These are phyloP conservation scores for Meleagris gallopavo DNA, from an alignment of 2,113 vertebrate species.

Conservation along the genomic window DNA sequence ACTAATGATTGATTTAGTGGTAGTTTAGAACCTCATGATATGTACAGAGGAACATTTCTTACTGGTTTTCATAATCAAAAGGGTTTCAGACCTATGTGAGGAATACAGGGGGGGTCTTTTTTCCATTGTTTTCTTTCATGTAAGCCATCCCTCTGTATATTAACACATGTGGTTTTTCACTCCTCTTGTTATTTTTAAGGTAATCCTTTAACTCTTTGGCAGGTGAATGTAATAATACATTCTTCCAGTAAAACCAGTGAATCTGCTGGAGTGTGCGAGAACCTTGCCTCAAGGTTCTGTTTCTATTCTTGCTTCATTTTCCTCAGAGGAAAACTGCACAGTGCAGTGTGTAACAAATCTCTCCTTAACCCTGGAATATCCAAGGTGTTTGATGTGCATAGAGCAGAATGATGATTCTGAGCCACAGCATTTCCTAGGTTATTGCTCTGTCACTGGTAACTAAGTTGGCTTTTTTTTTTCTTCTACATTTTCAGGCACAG, in stretches of 20 bases:
- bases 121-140: background rate
- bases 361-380: background rate
- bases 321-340: background rate
- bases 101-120: background rate
- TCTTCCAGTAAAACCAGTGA: background rate
- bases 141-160: background rate
- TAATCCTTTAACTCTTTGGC: background rate
- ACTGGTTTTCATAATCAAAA: background rate
- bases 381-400: background rate
- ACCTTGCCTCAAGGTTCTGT: conserved; percentile 4
- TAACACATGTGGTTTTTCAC: background rate
- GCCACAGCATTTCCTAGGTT: background rate
- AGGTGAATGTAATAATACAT: background rate
- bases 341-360: background rate
- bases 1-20: background rate
- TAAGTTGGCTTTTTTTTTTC: background rate
- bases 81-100: background rate
- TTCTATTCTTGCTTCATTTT: conserved; percentile 52
- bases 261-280: background rate
- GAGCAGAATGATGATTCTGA: background rate
- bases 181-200: background rate
- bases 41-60: background rate
- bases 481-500: background rate
- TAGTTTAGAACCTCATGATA: background rate
- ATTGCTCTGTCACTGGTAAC: background rate